These are phyloP conservation scores for Drosophila triauraria DNA, from an alignment of 1,140 invertebrate genomes.

Conservation along the genomic window DNA sequence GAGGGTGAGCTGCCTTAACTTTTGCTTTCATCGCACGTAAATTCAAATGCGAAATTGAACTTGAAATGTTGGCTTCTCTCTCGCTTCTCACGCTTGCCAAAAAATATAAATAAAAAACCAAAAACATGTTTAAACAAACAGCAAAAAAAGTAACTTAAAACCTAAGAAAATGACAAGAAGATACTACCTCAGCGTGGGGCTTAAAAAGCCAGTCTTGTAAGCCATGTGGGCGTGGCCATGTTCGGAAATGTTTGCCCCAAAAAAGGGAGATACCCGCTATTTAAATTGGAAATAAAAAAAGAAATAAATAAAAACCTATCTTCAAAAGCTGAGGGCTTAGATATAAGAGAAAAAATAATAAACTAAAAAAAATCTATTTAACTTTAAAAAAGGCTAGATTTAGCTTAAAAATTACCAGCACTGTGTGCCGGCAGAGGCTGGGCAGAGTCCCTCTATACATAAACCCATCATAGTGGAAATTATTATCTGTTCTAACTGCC, in stretches of 20 bases:
- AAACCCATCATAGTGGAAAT: conserved; percentile 1
- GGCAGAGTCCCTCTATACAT: background rate
- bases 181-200: background rate
- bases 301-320: conserved; percentile 6
- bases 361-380: too few relatives aligned
- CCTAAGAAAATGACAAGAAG: conserved; percentile 1
- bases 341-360: too few relatives aligned
- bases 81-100: conserved; percentile 65
- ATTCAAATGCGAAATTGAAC: conserved; percentile 57
- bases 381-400: too few relatives aligned
- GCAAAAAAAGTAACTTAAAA: background rate
- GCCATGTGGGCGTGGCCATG: conserved; percentile 24
- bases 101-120: conserved; percentile 3
- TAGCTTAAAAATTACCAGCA: too few relatives aligned
- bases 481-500: conserved; percentile 1
- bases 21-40: conserved; percentile 79
- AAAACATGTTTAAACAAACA: conserved; percentile 13
- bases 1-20: conserved; percentile 40
- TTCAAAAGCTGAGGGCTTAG: too few relatives aligned
- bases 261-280: conserved; percentile 13
- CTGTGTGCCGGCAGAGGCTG: too few relatives aligned
- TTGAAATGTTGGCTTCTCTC: conserved; percentile 49
- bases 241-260: conserved; percentile 10
- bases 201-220: conserved; percentile 19
- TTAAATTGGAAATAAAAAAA: too few relatives aligned